Evolutionary conservation across 2,888 invertebrate species (phyloP).

Genomic region (Mimumesa dahlbomi): DNA sequence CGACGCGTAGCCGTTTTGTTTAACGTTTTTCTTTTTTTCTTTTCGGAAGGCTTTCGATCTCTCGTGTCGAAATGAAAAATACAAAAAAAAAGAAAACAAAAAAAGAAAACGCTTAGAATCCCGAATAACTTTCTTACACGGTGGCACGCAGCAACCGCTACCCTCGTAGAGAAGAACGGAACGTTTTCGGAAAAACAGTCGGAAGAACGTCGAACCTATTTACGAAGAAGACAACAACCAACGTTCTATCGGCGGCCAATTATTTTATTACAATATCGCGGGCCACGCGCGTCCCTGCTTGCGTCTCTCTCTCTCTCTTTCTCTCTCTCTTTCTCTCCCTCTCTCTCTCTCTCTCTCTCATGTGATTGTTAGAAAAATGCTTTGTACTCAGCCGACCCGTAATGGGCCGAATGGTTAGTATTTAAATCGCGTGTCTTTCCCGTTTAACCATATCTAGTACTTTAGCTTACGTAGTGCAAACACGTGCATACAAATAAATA

Average conservation of each 20-base stretch:
- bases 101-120: too few relatives aligned
- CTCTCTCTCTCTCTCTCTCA: too few relatives aligned
- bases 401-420: constrained; percentile 61
- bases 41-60: constrained; percentile 3
- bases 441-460: constrained; percentile 57
- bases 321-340: too few relatives aligned
- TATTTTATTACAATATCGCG: constrained; percentile 29
- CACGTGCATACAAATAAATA: constrained; percentile 76
- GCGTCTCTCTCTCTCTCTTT: too few relatives aligned
- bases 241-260: too few relatives aligned
- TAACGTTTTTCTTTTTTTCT: too few relatives aligned
- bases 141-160: background rate
- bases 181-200: constrained; percentile 41
- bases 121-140: too few relatives aligned
- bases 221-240: constrained; percentile 50
- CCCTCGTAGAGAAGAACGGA: background rate
- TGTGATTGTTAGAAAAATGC: constrained; percentile 68
- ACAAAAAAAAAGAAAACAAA: too few relatives aligned
- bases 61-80: too few relatives aligned
- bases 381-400: constrained; percentile 76
- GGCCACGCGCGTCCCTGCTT: constrained; percentile 17
- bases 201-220: constrained; percentile 55
- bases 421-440: constrained; percentile 45
- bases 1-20: background rate
- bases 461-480: constrained; percentile 58